These are phyloP conservation scores for Phalacrocorax aristotelis DNA, from an alignment of 2,113 vertebrate genomes.

Conservation along the genomic window DNA sequence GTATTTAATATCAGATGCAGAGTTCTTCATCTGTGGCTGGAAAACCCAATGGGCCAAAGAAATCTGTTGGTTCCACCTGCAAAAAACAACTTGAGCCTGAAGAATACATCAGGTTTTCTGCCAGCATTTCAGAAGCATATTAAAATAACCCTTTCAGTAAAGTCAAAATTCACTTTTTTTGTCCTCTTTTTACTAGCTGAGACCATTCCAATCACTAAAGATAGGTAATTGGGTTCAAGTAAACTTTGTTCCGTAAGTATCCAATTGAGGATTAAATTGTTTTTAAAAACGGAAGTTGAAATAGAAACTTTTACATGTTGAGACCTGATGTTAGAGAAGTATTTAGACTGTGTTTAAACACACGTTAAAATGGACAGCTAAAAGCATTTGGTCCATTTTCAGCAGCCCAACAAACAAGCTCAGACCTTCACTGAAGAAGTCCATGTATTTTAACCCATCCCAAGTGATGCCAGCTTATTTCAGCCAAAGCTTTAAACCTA, in stretches of 20 bases:
- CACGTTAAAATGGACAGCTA: not conserved
- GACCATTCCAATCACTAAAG: not conserved
- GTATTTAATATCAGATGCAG: not conserved
- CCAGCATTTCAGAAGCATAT: not conserved
- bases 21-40: not conserved
- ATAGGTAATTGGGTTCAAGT: not conserved
- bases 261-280: not conserved
- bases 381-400: not conserved
- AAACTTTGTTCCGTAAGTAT: not conserved
- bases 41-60: not conserved
- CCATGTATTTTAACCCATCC: not conserved
- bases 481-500: not conserved
- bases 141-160: not conserved
- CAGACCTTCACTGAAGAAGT: not conserved
- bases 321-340: not conserved
- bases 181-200: not conserved
- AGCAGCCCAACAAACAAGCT: not conserved
- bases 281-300: not conserved
- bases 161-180: not conserved
- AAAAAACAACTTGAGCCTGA: not conserved
- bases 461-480: not conserved
- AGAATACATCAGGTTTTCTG: not conserved
- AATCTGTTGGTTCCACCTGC: not conserved
- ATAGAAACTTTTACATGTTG: not conserved
- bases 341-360: not conserved